phyloP scores from a whole-genome alignment of 2,888 invertebrate species.

The Biston stratarius region DNA sequence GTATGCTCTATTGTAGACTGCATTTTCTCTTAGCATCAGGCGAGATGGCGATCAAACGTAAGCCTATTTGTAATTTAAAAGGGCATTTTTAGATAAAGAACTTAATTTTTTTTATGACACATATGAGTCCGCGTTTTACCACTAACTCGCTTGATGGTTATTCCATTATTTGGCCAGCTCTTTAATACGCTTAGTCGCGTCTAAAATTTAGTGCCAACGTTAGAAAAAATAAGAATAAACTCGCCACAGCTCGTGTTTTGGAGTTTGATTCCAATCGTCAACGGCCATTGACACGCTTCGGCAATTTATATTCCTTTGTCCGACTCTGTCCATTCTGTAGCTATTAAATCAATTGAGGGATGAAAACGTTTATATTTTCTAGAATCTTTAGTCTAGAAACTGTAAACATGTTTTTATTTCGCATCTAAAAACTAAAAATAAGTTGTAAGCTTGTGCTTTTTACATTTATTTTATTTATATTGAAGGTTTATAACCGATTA shows the following conservation, averaged over 20 bases:
- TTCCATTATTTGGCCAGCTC: neutral
- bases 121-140: too few species aligned
- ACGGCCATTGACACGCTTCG: conserved; percentile 33
- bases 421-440: neutral
- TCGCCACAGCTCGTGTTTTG: conserved; percentile 20
- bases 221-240: neutral
- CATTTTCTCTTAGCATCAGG: too few species aligned
- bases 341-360: conserved; percentile 15
- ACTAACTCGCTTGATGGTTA: neutral
- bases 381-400: neutral
- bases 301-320: conserved; percentile 41
- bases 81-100: too few species aligned
- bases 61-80: too few species aligned
- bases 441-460: too few species aligned
- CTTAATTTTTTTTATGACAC: too few species aligned
- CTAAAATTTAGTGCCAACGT: neutral
- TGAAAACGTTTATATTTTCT: conserved; percentile 15
- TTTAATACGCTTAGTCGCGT: too few species aligned
- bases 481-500: too few species aligned
- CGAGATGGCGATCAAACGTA: too few species aligned
- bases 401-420: conserved; percentile 1
- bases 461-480: too few species aligned
- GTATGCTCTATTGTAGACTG: too few species aligned
- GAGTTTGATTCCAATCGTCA: conserved; percentile 14
- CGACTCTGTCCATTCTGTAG: conserved; percentile 18